Evolutionary conservation across 1,140 invertebrate species (phyloP).

Genomic region (roundworm (Caenorhabditis elegans)): DNA sequence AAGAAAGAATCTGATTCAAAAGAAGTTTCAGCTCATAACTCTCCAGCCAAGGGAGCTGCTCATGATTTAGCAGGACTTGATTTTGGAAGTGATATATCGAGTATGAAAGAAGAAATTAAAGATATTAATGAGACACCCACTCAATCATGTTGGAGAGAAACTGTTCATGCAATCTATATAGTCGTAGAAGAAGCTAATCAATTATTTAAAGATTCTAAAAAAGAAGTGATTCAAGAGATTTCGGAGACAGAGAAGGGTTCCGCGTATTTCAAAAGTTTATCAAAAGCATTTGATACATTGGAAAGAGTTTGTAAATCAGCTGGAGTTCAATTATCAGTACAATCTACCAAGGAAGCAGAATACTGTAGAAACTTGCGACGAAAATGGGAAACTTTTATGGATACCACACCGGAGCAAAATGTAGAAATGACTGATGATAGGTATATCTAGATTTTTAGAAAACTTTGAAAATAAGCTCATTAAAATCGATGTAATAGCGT

Average conservation of each 20-base stretch:
- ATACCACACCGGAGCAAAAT: not conserved
- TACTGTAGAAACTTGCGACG: not conserved
- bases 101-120: not conserved
- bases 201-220: not conserved
- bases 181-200: slow-evolving; percentile 22
- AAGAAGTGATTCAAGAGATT: slow-evolving; percentile 21
- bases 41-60: not conserved
- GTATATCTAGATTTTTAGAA: not conserved
- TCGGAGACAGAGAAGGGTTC: slow-evolving; percentile 25
- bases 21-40: not conserved
- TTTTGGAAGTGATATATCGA: not conserved
- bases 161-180: slow-evolving; percentile 2
- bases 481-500: too few species aligned
- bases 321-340: not conserved
- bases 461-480: too few species aligned
- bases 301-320: slow-evolving; percentile 14
- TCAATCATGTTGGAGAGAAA: not conserved
- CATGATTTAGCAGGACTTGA: not conserved
- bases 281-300: slow-evolving; percentile 15
- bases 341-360: slow-evolving; percentile 22
- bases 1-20: slow-evolving; percentile 33
- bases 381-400: not conserved
- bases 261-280: slow-evolving; percentile 17
- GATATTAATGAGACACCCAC: not conserved
- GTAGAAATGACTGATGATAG: not conserved